Evolutionary conservation across 2,888 invertebrate species (phyloP).

Genomic region (Trissoscelio sp.): DNA sequence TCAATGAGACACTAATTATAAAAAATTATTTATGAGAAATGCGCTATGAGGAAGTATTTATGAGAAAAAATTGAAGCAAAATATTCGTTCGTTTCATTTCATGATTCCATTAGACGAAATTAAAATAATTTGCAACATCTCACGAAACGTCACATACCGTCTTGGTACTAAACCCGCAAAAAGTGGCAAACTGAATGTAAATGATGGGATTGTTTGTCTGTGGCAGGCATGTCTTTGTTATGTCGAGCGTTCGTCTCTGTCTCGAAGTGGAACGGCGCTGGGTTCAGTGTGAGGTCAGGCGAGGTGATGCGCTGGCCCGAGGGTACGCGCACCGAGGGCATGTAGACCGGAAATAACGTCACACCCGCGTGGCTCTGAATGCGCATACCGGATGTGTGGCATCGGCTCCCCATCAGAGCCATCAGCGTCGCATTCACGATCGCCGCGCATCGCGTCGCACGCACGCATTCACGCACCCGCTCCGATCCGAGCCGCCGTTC

Average conservation of each 20-base stretch:
- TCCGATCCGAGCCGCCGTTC: constrained; percentile 48
- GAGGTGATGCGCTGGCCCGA: constrained; percentile 78
- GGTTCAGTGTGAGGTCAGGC: constrained; percentile 82
- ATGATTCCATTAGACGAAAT: no score
- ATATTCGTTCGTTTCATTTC: no score
- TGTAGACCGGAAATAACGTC: constrained; percentile 84
- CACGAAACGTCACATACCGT: no score
- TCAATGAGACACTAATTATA: no score
- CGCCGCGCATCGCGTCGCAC: constrained; percentile 79
- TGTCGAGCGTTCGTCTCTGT: constrained; percentile 45
- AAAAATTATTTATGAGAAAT: no score
- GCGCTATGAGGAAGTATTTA: no score
- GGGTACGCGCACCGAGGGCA: constrained; percentile 78
- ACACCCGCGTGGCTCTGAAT: constrained; percentile 84
- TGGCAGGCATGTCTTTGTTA: constrained; percentile 54
- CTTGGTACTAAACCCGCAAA: no score
- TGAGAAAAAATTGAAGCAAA: no score
- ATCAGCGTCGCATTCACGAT: constrained; percentile 82
- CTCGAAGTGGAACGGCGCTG: constrained; percentile 72
- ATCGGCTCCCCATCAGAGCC: constrained; percentile 83
- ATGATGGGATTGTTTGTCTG: constrained; percentile 35
- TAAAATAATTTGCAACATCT: no score
- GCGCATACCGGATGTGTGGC: constrained; percentile 84
- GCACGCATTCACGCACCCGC: constrained; percentile 73
- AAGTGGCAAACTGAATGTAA: constrained; percentile 13